These are phyloP conservation scores for Athalia circularis DNA, from an alignment of 2,888 invertebrate species.

Conservation along the genomic window DNA sequence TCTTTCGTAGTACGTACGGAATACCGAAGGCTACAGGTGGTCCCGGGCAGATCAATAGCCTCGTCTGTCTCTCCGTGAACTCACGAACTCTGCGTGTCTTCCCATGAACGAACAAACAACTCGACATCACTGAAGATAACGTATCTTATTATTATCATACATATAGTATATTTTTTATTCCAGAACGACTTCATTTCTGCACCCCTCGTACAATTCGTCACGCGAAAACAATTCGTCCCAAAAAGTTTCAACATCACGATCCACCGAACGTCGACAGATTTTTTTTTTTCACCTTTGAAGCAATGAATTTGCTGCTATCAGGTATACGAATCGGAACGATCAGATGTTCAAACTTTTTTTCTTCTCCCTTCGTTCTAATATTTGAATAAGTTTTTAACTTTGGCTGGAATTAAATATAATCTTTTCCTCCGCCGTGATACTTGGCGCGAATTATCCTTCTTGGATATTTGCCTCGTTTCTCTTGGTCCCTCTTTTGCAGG, in stretches of 20 bases:
- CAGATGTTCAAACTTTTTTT: neutral
- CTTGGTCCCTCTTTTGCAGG: neutral
- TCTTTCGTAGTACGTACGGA: neutral
- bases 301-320: no score
- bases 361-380: neutral
- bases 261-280: no score
- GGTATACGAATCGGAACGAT: no score
- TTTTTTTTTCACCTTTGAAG: no score
- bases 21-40: slow-evolving; percentile 58
- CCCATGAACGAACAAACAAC: slow-evolving; percentile 39
- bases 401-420: neutral
- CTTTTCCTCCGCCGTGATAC: neutral
- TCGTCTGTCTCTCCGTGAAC: slow-evolving; percentile 50
- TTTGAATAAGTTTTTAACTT: slow-evolving; percentile 15
- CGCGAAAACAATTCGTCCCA: no score
- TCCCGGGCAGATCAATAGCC: slow-evolving; percentile 63
- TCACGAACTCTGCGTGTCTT: slow-evolving; percentile 40
- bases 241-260: no score
- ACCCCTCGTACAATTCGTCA: no score
- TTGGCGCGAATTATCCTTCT: neutral
- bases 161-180: neutral
- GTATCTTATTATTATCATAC: neutral
- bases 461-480: neutral
- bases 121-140: slow-evolving; percentile 1
- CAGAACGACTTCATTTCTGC: neutral